A percentile compares a stretch with the other conserved stretches of the same genome.
Conservation (phyloP, 2,113 vertebrate species). For the Microtus pennsylvanicus region DNA sequence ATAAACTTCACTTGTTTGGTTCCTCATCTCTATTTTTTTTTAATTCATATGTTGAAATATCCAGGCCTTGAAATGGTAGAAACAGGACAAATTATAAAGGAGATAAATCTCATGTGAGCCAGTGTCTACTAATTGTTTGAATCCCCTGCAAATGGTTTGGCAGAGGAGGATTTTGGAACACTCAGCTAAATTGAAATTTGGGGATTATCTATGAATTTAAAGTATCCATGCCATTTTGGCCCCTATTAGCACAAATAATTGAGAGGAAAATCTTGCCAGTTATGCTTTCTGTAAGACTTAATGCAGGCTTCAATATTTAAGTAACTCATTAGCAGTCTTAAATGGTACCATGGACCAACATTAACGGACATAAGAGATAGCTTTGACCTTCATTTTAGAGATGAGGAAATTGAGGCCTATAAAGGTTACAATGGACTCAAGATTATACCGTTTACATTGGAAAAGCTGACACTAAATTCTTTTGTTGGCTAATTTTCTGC, state of each 20-base stretch:
- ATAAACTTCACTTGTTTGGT: not conserved
- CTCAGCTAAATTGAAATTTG: constrained; percentile 80
- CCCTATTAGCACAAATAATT: constrained; percentile 80
- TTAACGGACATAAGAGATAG: constrained; percentile 21
- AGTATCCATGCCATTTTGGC: constrained; percentile 75
- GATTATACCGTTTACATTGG: not conserved
- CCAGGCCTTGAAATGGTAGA: not conserved
- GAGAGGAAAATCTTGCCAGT: constrained; percentile 80
- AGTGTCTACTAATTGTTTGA: constrained; percentile 66
- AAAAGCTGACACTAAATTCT: constrained; percentile 15
- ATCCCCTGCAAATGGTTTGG: constrained; percentile 66
- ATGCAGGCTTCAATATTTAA: constrained; percentile 70
- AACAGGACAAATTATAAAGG: constrained; percentile 16
- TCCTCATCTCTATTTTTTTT: constrained; percentile 48
- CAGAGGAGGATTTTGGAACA: constrained; percentile 69
- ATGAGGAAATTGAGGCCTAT: constrained; percentile 9
- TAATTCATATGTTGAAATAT: constrained; percentile 12
- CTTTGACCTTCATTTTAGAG: constrained; percentile 64
- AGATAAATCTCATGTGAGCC: constrained; percentile 51
- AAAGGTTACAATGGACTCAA: constrained; percentile 52
- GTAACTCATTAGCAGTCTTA: constrained; percentile 72
- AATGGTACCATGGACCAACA: constrained; percentile 46
- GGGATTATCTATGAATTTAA: constrained; percentile 81
- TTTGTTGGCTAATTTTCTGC: not conserved
- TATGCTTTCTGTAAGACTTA: constrained; percentile 74